Base-by-base conservation (phyloP, 2,888 invertebrate genomes). In the Hyles lineata region DNA sequence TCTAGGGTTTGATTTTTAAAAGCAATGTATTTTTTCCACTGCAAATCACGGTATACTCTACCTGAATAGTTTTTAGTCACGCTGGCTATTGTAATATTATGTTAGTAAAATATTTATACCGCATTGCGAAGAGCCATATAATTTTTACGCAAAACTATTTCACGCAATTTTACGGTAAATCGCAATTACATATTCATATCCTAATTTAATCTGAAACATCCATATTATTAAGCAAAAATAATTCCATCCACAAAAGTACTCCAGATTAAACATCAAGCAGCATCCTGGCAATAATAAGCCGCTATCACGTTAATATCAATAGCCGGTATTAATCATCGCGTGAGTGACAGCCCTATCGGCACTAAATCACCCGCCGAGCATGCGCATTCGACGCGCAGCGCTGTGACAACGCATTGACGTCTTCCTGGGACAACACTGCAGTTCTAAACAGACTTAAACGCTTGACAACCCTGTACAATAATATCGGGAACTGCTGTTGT, bases 331-430 rank as follows among this genome's bases (percentile, higher is more conserved):
- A 79, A 78, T 80, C 59, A 77, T 76, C n/a, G 67, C 72, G 50
- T 75, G 78, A 76, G 82, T 81, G 83, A 75, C 86, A 91, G 72
- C 91, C 92, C 91, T 92, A 83, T 77, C 78, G 76, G 79, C 85
- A 88, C 84, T 88, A 90, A 92, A 91, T 93, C 92, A 92, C 92
- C 92, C 92, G 91, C 92, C 86, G 89, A 91, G 92, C 82, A 76
- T 75, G 80, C 82, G 82, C 75, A 82, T 82, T 78, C 84, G 77
- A 79, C 85, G 85, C 76, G 83, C 83, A 83, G 83, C 82, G 77
- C 82, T 80, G 85, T 80, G 81, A 83, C 81, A 78, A 78, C 78
- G 74, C 74, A 80, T 78, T 78, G 80, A 80, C 76, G 80, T 83
- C 81, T 83, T 85, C 79, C 80, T 79, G 79, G 52, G 72, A 50